These are phyloP conservation scores for Drosophila nr. perissopoda DNA, from an alignment of 2,888 invertebrate genomes.

Conservation along the genomic window DNA sequence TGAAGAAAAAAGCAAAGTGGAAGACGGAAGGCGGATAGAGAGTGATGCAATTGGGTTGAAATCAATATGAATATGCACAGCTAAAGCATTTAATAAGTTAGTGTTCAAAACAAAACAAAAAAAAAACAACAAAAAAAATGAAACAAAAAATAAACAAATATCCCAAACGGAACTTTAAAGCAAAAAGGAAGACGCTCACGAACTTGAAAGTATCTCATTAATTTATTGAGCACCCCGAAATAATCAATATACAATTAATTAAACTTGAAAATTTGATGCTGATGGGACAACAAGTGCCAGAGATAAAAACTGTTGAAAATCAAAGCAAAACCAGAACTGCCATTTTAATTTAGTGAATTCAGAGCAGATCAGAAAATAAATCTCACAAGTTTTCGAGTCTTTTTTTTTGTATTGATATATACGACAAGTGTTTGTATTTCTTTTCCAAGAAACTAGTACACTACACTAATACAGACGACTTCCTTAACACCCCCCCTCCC, in stretches of 20 bases:
- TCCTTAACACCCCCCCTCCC: slow-evolving; percentile 43
- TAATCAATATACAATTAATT: slow-evolving; percentile 33
- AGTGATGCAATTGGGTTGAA: slow-evolving; percentile 36
- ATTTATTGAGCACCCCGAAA: slow-evolving; percentile 48
- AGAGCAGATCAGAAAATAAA: slow-evolving; percentile 29
- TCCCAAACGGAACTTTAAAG: slow-evolving; percentile 22
- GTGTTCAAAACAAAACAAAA: slow-evolving; percentile 39
- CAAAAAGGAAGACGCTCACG: slow-evolving; percentile 11
- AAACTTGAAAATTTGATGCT: not conserved
- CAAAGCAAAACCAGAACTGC: slow-evolving; percentile 66
- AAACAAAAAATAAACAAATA: slow-evolving; percentile 32
- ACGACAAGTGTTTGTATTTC: slow-evolving; percentile 37
- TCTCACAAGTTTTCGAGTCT: slow-evolving; percentile 34
- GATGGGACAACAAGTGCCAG: slow-evolving; percentile 7
- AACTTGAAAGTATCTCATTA: slow-evolving; percentile 68
- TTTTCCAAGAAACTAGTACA: slow-evolving; percentile 46
- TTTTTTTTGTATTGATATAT: slow-evolving; percentile 27
- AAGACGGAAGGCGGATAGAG: slow-evolving; percentile 4
- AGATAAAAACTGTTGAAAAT: slow-evolving; percentile 18
- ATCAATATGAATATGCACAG: slow-evolving; percentile 51
- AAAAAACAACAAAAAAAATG: slow-evolving; percentile 4
- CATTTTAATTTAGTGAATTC: slow-evolving; percentile 72
- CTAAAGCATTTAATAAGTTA: slow-evolving; percentile 68
- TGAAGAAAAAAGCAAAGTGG: slow-evolving; percentile 10
- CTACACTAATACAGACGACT: slow-evolving; percentile 22